A percentile compares a stretch with the other conserved stretches of the same genome.
Conservation (phyloP, 2,797 vertebrate genomes). For the Scolopax rusticola region DNA sequence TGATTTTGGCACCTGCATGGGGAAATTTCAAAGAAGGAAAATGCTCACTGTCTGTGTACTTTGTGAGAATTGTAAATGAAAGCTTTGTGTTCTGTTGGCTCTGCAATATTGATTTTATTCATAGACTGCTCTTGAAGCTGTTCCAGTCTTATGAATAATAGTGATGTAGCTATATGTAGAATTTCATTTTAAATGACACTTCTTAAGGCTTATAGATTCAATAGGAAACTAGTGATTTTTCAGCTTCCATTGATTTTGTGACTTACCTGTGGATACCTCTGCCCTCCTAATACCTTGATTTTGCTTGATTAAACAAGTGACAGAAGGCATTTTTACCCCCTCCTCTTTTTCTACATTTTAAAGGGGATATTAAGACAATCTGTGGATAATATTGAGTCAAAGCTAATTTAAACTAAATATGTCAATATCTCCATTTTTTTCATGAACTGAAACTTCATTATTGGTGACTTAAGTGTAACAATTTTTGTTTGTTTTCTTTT, state of each 20-base stretch:
- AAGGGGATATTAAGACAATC: not conserved
- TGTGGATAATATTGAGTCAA: not conserved
- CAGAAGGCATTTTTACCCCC: not conserved
- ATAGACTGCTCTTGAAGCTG: not conserved
- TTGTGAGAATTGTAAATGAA: constrained; percentile 3
- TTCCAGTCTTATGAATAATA: not conserved
- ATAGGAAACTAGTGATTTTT: not conserved
- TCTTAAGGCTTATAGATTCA: not conserved
- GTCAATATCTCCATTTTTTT: not conserved
- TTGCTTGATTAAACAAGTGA: not conserved
- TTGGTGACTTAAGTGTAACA: not conserved
- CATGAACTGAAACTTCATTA: not conserved
- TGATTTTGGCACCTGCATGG: not conserved
- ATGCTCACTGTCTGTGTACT: not conserved
- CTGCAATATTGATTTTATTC: not conserved
- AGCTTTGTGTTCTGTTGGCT: constrained; percentile 15
- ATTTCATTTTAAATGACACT: not conserved
- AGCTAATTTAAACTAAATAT: not conserved
- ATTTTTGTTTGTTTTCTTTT: not conserved
- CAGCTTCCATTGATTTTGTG: not conserved
- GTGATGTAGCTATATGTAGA: not conserved
- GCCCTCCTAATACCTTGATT: not conserved
- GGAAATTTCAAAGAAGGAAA: not conserved
- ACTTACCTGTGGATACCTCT: not conserved
- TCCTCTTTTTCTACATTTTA: not conserved